A percentile compares a stretch with the other conserved stretches of the same genome.
Conservation (phyloP, 1,140 invertebrate species). For the Diachasmimorpha longicaudata region DNA sequence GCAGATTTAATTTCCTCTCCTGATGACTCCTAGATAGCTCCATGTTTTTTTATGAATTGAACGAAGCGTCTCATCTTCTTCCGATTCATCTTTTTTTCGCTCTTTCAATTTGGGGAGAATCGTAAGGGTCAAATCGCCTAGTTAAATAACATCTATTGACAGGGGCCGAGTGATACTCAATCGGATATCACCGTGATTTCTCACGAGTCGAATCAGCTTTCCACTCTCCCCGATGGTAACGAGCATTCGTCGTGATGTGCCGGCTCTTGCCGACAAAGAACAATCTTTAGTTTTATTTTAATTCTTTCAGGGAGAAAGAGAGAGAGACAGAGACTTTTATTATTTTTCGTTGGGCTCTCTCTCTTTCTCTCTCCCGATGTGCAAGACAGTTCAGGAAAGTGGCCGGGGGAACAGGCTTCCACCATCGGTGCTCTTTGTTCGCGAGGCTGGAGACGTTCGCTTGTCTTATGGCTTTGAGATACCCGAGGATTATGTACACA, state of each 20-base stretch:
- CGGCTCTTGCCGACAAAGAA: not conserved
- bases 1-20: too few relatives aligned
- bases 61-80: too few relatives aligned
- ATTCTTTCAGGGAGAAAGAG: not conserved
- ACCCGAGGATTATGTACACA: slow-evolving; percentile 4
- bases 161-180: too few relatives aligned
- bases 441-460: not conserved
- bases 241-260: not conserved
- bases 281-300: not conserved
- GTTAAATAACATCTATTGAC: too few relatives aligned
- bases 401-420: not conserved
- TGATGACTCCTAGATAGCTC: too few relatives aligned
- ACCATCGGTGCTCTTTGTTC: slow-evolving; percentile 19
- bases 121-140: too few relatives aligned
- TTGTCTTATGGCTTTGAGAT: not conserved
- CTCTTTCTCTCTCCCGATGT: not conserved
- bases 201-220: slow-evolving; percentile 16
- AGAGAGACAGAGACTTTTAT: not conserved
- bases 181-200: not conserved
- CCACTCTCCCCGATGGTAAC: not conserved
- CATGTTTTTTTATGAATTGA: too few relatives aligned
- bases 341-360: not conserved
- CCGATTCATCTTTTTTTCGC: too few relatives aligned
- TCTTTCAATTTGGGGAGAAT: too few relatives aligned
- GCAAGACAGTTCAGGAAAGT: not conserved